Evolutionary conservation across 2,888 invertebrate species (phyloP).

Genomic region (Ferdinandea cuprea): DNA sequence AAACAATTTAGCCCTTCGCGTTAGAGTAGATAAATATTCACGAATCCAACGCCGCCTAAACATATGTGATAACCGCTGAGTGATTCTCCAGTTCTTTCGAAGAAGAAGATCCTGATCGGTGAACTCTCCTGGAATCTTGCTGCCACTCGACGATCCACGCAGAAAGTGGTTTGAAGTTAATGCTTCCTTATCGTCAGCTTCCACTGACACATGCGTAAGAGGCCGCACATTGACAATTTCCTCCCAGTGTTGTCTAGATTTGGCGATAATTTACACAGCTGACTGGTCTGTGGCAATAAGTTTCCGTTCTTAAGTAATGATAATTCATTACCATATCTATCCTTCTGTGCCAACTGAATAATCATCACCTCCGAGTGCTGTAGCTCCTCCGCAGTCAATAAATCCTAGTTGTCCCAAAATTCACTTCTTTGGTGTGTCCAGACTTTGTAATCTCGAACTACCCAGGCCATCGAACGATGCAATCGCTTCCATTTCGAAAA

Average conservation of each 20-base stretch:
- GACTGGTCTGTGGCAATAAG: conserved; percentile 79
- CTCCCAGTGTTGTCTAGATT: conserved; percentile 1
- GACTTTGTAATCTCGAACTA: neutral
- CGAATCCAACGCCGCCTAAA: conserved; percentile 75
- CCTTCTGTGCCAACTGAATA: conserved; percentile 69
- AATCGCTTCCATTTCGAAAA: neutral
- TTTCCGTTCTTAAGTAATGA: conserved; percentile 76
- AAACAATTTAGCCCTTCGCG: conserved; percentile 68
- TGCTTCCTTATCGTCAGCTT: conserved; percentile 38
- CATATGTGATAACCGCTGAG: conserved; percentile 31
- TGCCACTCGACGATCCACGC: conserved; percentile 36
- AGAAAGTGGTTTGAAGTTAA: conserved; percentile 76
- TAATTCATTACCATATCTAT: conserved; percentile 29
- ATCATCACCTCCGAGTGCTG: too few relatives aligned
- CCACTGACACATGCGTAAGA: neutral
- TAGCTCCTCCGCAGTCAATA: too few relatives aligned
- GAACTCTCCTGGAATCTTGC: conserved; percentile 15
- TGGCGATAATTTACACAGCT: conserved; percentile 62
- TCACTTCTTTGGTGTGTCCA: neutral
- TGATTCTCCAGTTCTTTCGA: conserved; percentile 11
- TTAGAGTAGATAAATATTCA: conserved; percentile 75
- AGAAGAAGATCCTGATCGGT: neutral
- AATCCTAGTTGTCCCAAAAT: neutral
- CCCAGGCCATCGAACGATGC: neutral
- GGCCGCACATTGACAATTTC: neutral